Percentiles rank a stretch among this genome's conserved stretches.
phyloP scores from a whole-genome alignment of 2,113 vertebrate genomes.

The Hypocryptadius cinnamomeus region DNA sequence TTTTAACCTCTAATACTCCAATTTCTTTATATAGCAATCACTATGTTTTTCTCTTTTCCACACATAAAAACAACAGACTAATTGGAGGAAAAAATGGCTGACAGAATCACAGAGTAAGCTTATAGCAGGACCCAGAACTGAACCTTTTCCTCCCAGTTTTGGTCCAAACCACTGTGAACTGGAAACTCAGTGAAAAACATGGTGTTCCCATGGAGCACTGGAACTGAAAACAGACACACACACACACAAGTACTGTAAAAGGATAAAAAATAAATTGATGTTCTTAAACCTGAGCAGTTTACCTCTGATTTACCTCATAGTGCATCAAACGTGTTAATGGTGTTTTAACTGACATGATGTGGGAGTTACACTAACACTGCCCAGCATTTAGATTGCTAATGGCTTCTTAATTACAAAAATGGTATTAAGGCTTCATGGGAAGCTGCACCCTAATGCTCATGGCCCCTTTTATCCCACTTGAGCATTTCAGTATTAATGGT shows the following conservation, averaged over 20 bases:
- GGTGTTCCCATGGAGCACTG: background rate
- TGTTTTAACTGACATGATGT: background rate
- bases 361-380: background rate
- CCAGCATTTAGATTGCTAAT: background rate
- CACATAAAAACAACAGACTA: background rate
- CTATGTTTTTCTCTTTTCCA: background rate
- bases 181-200: background rate
- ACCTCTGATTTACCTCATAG: background rate
- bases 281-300: background rate
- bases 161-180: background rate
- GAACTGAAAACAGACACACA: background rate
- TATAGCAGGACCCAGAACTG: background rate
- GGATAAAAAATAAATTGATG: background rate
- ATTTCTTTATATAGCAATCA: background rate
- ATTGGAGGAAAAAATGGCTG: background rate
- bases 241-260: background rate
- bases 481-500: background rate
- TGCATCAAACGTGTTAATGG: background rate
- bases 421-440: background rate
- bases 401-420: slow-evolving; percentile 4
- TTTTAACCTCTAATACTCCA: background rate
- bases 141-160: background rate
- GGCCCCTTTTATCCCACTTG: background rate
- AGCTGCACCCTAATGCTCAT: background rate
- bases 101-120: background rate